Evolutionary conservation across 2,113 vertebrate species (phyloP), one percentile per base, ranked within the genome.

Genomic region (Melospiza melodia): DNA sequence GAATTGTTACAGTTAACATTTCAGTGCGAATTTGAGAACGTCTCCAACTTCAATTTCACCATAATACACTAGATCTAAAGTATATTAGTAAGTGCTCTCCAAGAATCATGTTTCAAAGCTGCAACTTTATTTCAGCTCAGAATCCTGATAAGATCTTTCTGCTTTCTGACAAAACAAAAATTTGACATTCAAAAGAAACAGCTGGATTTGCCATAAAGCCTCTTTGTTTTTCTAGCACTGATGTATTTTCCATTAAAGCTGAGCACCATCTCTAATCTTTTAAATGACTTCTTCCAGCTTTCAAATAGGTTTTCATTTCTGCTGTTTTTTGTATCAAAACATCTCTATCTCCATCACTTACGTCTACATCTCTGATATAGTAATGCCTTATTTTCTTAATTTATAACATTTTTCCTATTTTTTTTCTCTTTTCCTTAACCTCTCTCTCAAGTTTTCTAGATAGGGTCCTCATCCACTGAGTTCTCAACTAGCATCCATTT

Each of bases 31-130:
- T 68, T 57, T 90, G 67, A 74, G 57, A 83, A 88, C 87, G 37
- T 51, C 31, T 94, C 24, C 57, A 79, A 78, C 69, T 88, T 90
- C 41, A 80, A 63, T 94, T 90, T 92, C 44, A 83, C 66, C 49
- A 46, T 92, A 75, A 73, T 23, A 43, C 1, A 5, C 44, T 77
- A 84, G 48, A 89, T 51, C 20, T 48, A 39, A 93, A 95, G n/a
- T 81, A 28, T 79, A 54, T 90, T 94, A 59, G 79, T 81, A 96
- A 91, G 39, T 77, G 33, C 43, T 94, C 48, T 94, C 63, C 49
- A 88, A 86, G 84, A 91, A 75, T 78, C 16, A 30, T 58, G 25
- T 94, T 97, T 97, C 84, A 84, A 94, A 96, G 57, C 43, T 95
- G 35, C 31, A 58, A 76, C 35, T 92, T 78, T 82, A 51, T 87